Base-by-base conservation (phyloP, 2,888 invertebrate genomes). In the Yponomeuta evonymella region DNA sequence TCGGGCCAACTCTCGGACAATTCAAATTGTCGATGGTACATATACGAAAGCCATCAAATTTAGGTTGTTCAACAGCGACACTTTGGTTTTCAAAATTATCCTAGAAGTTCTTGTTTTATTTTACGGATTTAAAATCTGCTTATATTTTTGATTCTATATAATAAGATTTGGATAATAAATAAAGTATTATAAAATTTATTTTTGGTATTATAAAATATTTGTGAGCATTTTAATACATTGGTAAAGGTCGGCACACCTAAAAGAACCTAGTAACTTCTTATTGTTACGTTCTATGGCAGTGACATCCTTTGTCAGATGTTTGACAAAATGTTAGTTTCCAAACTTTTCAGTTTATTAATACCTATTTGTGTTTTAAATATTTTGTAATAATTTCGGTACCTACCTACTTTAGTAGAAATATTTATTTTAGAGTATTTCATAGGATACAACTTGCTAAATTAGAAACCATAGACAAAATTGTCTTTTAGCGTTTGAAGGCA, bases 1-100 rank as follows among this genome's bases (percentile, higher is more conserved):
- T 86, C 89, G 84, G 81, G 83, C 70, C 73, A 71, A 72, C 82
- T 80, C 81, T 84, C 82, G 76, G 87, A 87, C 86, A 86, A 83
- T 79, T 73, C 69, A 73, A 75, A 70, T 87, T 81, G 70, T 58
- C 66, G 70, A 67, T 58, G 78, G 80, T 65, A 33, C 29, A 58
- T 15, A 58, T 43, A 58, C 15, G 48, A 77, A 85, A 87, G 84
- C 86, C 79, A 86, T 89, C 88, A 89, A 89, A 89, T 79, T 81
- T 75, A 74, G 78, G 82, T 83, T 78, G 75, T 83, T 85, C 79
- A 73, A 71, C 1, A 66, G 76, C 79, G 72, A 70, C 73, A 71
- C 73, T 71, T 63, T 71, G 71, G 63, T 12, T 65, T 30, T 33
- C 12, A 64, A 29, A n/a, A 3, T 29, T 1, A 12, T 15, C 15